Base-by-base conservation (phyloP, 2,797 vertebrate genomes). In the Craterocephalus amniculus region DNA sequence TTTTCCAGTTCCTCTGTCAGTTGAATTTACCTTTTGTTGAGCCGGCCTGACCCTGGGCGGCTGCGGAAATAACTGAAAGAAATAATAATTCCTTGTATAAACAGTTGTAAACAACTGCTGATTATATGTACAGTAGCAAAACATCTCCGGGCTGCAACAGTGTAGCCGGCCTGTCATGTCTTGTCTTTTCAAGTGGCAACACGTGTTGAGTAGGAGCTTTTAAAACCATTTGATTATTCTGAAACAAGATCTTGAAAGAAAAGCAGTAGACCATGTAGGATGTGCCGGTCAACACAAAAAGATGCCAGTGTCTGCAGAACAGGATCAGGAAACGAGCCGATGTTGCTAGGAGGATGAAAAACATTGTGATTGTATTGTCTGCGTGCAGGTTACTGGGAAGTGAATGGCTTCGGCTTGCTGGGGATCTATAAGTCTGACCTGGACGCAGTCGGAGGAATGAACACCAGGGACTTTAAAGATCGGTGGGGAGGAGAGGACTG, bases 401-500 rank as follows among this genome's bases (percentile, higher is more conserved):
- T 99, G 63, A 96, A 99, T 51, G 98, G 98, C 0, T 99, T 99
- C 73, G 97, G 97, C 18, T 93, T 99, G 76, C 87, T 99, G 32
- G 97, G 96, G 48, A 98, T 99, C 88, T 99, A 97, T 89, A 99
- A 99, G 83, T 98, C 97, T 4, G 98, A 99, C 85, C 88, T 99
- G 90, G 92, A 95, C 36, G 88, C 84, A 51, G 93, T 96, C 0
- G 98, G 98, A 63, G 98, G 98, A 74, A 99, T 99, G 98, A 99
- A 99, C 89, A 98, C 96, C 18, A 89, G 77, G 83, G 97, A 99
- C 35, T 99, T 94, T 87, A 95, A 77, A 31, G 95, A 97, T 57
- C 94, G 92, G 72, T 99, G 98, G 98, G 98, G 98, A 56, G 97
- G 97, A 90, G 98, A 99, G 72, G 98, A 99, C 93, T 99, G 98